phyloP scores from a whole-genome alignment of 2,888 invertebrate species.

The Nymphalis polychloros region DNA sequence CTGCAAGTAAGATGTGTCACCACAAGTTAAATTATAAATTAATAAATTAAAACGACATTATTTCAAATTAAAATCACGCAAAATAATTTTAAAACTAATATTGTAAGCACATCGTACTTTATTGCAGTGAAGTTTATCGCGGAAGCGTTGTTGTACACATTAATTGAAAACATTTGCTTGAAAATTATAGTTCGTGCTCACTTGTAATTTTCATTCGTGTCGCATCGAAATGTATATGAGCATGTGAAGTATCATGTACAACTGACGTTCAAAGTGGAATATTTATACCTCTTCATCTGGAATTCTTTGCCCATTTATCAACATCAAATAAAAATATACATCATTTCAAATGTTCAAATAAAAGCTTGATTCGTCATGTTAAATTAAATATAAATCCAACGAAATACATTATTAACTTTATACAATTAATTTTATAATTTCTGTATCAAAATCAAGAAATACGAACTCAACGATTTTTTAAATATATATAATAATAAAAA shows the following conservation, averaged over 20 bases:
- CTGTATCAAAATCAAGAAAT: too few species aligned
- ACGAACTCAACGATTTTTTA: too few species aligned
- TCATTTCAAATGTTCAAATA: too few species aligned
- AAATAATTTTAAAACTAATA: constrained; percentile 12
- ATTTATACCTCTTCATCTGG: constrained; percentile 20
- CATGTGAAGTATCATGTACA: constrained; percentile 27
- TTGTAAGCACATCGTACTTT: background rate
- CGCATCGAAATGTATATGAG: constrained; percentile 24
- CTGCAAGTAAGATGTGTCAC: too few species aligned
- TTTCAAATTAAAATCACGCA: background rate
- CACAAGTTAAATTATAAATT: too few species aligned
- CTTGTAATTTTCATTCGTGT: constrained; percentile 28
- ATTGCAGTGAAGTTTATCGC: constrained; percentile 6
- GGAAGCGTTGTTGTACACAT: constrained; percentile 16
- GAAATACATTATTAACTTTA: too few species aligned
- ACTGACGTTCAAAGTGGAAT: constrained; percentile 27
- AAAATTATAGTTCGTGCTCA: constrained; percentile 18
- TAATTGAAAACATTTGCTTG: constrained; percentile 17
- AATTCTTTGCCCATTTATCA: background rate
- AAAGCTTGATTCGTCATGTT: too few species aligned
- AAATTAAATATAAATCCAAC: too few species aligned
- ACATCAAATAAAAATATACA: too few species aligned
- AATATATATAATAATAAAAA: too few species aligned
- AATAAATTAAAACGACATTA: too few species aligned
- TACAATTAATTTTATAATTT: too few species aligned